Percentiles rank a stretch among this genome's conserved stretches.
Evolutionary conservation across 1,140 invertebrate genomes (phyloP).

Genomic region (Dendrolimus punctatus): DNA sequence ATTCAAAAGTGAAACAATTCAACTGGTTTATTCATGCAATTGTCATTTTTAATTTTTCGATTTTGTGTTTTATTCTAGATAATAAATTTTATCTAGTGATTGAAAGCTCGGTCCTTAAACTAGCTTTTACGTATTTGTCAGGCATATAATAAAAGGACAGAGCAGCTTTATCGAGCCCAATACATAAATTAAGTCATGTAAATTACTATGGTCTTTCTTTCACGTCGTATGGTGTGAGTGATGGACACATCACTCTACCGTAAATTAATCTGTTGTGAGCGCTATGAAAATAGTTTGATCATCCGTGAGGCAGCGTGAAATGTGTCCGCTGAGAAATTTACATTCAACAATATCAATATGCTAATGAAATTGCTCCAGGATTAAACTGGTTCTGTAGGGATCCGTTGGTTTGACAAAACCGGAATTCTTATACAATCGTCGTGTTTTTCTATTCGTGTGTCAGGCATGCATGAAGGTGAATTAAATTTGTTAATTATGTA

Average conservation of each 20-base stretch:
- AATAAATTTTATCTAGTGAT: neutral
- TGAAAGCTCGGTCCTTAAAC: neutral
- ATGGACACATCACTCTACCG: neutral
- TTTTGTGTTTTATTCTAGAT: too few relatives aligned
- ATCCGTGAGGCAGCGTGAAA: conserved; percentile 14
- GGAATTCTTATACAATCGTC: too few relatives aligned
- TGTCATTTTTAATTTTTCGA: too few relatives aligned
- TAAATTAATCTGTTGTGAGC: conserved; percentile 5
- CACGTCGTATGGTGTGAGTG: conserved; percentile 1
- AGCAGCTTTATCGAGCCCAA: conserved; percentile 7
- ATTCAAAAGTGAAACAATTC: too few relatives aligned
- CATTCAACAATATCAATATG: conserved; percentile 21
- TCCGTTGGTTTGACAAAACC: conserved; percentile 11
- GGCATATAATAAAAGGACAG: neutral
- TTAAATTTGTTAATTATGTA: too few relatives aligned
- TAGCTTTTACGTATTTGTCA: neutral
- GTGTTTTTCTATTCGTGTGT: too few relatives aligned
- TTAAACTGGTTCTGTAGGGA: conserved; percentile 6
- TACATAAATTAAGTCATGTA: conserved; percentile 17
- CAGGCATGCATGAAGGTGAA: too few relatives aligned
- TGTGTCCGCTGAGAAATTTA: conserved; percentile 21
- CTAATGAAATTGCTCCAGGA: conserved; percentile 22
- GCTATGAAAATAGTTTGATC: conserved; percentile 18
- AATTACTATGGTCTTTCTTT: conserved; percentile 4
- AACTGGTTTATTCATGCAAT: too few relatives aligned